Percentiles rank a stretch among this genome's conserved stretches.
phyloP scores from a whole-genome alignment of 2,113 vertebrate species.

The Bostrychus sinensis region DNA sequence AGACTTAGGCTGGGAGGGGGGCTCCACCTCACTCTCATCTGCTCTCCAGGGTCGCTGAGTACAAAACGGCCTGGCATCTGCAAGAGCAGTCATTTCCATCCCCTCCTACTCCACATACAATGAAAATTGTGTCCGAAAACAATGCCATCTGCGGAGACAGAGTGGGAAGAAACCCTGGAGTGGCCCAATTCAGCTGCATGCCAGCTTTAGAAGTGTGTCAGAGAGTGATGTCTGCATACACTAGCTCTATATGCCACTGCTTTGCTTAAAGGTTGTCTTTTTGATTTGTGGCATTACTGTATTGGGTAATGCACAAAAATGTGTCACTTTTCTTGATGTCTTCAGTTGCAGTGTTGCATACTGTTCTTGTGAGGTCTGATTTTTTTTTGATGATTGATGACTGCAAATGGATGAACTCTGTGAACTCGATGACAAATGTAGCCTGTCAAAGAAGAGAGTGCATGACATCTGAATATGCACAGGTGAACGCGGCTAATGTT shows the following conservation, averaged over 20 bases:
- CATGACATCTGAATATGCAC: background rate
- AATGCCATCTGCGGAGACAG: slow-evolving; percentile 73
- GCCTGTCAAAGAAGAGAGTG: background rate
- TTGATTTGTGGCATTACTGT: background rate
- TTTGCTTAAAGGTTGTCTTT: background rate
- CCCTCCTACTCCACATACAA: slow-evolving; percentile 73
- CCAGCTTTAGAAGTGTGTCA: slow-evolving; percentile 55
- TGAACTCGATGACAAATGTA: background rate
- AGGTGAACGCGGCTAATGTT: background rate
- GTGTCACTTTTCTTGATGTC: background rate
- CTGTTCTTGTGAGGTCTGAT: slow-evolving; percentile 9
- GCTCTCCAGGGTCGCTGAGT: slow-evolving; percentile 61
- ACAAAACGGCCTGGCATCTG: slow-evolving; percentile 54
- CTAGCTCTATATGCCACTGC: slow-evolving; percentile 5
- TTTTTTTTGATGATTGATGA: slow-evolving; percentile 1
- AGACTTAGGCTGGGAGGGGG: slow-evolving; percentile 27
- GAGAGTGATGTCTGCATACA: slow-evolving; percentile 63
- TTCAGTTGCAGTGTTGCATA: slow-evolving; percentile 8
- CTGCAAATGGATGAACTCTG: background rate
- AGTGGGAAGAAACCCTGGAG: slow-evolving; percentile 70
- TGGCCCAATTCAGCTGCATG: slow-evolving; percentile 56
- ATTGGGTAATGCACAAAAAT: slow-evolving; percentile 2
- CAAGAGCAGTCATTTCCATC: slow-evolving; percentile 58
- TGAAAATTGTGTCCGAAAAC: slow-evolving; percentile 77
- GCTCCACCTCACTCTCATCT: slow-evolving; percentile 14